Base-by-base conservation (phyloP, 2,797 vertebrate genomes). In the Distichodus sexfasciatus region DNA sequence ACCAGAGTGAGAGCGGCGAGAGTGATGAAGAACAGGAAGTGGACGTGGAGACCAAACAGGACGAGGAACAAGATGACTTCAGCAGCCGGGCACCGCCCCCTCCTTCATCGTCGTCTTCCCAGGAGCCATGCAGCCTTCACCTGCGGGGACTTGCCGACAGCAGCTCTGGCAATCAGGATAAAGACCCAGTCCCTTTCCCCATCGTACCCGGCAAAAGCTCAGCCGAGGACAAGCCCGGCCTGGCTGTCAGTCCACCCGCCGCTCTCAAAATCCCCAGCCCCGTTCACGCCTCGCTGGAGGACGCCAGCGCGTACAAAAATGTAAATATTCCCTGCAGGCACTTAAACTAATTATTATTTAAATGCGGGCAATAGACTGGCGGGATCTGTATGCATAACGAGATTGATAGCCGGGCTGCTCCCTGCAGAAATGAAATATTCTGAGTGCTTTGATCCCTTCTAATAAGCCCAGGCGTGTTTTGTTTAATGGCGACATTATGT, bases 301-400 rank as follows among this genome's bases (percentile, higher is more conserved):
- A 95, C 80, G 1, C 90, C 48, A 3, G 51, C 53, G 78, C 90
- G 79, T 97, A 94, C 92, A 97, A 96, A 92, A 95, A 97, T 91
- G 96, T 98, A 97, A 98, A 96, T 96, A 92, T 86, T 83, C 87
- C 90, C 88, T 79, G 72, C 83, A 83, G 89, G 87, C 87, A 87
- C 84, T 84, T 90, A 82, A 89, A 83, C 88, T 92, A 92, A 92
- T 92, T 92, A 92, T 89, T 92, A 87, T 91, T 91, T 91, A 92
- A 91, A 92, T 90, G 88, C 83, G 69, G 63, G 82, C 82, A 85
- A 89, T 87, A 89, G 92, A 91, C 89, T 81, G 90, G 90, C 86
- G 48, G 87, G 89, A 89, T 89, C 86, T 85, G 87, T 89, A 89
- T 89, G 91, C 88, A 87, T 90, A 88, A 85, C 84, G 88, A 93